Evolutionary conservation across 2,113 vertebrate species (phyloP).

Genomic region (Symphodus melops): DNA sequence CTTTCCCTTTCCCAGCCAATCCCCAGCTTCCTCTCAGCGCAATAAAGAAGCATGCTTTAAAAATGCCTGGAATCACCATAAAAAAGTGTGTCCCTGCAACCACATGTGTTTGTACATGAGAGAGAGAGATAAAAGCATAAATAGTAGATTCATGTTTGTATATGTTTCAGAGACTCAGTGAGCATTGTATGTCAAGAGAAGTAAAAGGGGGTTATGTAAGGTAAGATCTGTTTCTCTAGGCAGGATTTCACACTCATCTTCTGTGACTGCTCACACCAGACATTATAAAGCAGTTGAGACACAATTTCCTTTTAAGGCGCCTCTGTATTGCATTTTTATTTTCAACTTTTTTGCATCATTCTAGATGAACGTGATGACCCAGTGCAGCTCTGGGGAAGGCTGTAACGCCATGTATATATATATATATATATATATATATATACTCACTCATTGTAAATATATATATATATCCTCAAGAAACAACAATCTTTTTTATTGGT

Average conservation of each 20-base stretch:
- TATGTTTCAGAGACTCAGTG: not conserved
- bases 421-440: no score
- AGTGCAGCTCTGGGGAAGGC: not conserved
- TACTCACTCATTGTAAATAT: no score
- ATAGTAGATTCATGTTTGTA: not conserved
- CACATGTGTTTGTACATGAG: slow-evolving; percentile 25
- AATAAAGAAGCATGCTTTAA: slow-evolving; percentile 72
- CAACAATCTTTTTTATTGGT: not conserved
- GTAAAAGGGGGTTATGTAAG: slow-evolving; percentile 23
- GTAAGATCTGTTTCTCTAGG: slow-evolving; percentile 21
- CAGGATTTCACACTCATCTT: slow-evolving; percentile 46
- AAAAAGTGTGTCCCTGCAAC: slow-evolving; percentile 46
- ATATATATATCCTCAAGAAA: no score
- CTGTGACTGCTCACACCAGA: slow-evolving; percentile 33
- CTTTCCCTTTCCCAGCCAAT: slow-evolving; percentile 64
- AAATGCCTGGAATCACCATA: slow-evolving; percentile 75
- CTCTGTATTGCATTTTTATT: slow-evolving; percentile 21
- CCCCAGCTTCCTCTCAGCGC: slow-evolving; percentile 69
- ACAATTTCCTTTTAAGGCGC: slow-evolving; percentile 40
- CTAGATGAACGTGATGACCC: not conserved
- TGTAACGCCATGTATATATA: no score
- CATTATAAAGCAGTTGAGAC: slow-evolving; percentile 22
- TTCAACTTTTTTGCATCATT: not conserved
- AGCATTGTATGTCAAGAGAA: not conserved
- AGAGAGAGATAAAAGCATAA: not conserved